Evolutionary conservation across 35 echinoderm and acorn worm genomes (phyloP).

Genomic region (Lytechinus pictus): DNA sequence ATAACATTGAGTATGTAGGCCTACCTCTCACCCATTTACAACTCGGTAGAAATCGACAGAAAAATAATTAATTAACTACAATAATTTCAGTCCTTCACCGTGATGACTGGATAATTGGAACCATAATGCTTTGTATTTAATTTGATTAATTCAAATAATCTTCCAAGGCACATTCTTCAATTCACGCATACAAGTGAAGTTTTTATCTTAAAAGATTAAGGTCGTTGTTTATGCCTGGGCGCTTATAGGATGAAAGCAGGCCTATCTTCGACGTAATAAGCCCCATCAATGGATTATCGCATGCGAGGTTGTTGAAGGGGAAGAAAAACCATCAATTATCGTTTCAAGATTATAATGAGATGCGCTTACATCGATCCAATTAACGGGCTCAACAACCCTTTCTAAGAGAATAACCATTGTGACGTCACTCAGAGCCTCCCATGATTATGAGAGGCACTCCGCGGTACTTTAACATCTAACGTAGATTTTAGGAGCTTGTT

Average conservation of each 20-base stretch:
- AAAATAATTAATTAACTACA: no score
- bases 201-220: no score
- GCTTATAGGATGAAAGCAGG: background rate
- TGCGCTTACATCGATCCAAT: background rate
- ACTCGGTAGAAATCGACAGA: no score
- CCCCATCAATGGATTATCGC: background rate
- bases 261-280: background rate
- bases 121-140: no score
- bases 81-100: no score
- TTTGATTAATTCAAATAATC: no score
- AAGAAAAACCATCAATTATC: background rate
- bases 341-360: background rate
- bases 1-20: no score
- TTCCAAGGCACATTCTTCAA: no score
- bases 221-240: no score
- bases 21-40: no score
- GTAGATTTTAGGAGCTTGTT: background rate
- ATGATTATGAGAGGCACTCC: background rate
- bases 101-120: no score
- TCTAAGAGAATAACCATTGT: background rate
- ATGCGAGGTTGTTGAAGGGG: background rate
- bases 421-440: background rate
- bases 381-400: background rate
- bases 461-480: background rate
- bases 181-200: no score